A percentile compares a stretch with the other conserved stretches of the same genome.
phyloP scores from a whole-genome alignment of 2,888 invertebrate species.

The Podotricha telesiphe region DNA sequence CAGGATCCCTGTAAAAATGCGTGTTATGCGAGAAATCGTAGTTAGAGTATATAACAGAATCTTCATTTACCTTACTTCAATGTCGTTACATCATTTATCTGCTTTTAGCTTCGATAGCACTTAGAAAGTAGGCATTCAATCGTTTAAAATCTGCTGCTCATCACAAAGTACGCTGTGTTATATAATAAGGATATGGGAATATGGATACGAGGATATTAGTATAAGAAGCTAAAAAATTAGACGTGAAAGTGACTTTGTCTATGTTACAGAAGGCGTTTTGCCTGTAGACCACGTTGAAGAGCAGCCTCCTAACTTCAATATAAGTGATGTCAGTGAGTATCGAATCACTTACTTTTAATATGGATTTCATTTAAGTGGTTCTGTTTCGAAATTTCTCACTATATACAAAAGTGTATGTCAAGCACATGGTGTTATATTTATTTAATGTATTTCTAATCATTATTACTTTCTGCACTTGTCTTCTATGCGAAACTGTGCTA shows the following conservation, averaged over 20 bases:
- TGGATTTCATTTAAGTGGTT: not conserved
- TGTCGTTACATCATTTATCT: not conserved
- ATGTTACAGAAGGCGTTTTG: slow-evolving; percentile 50
- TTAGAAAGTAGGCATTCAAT: not conserved
- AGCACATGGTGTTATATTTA: too few relatives aligned
- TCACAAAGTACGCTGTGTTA: slow-evolving; percentile 3
- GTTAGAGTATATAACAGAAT: not conserved
- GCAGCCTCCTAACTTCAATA: slow-evolving; percentile 82
- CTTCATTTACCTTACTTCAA: not conserved
- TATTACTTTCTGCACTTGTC: too few relatives aligned
- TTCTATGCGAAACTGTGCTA: too few relatives aligned
- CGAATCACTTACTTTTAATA: slow-evolving; percentile 8
- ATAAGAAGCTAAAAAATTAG: not conserved
- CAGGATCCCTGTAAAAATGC: too few relatives aligned
- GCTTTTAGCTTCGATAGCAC: slow-evolving; percentile 9
- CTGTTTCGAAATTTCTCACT: too few relatives aligned
- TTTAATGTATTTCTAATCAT: too few relatives aligned
- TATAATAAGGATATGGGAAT: slow-evolving; percentile 6
- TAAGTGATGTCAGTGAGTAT: slow-evolving; percentile 92
- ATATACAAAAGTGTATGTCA: too few relatives aligned
- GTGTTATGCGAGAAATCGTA: too few relatives aligned
- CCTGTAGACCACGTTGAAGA: slow-evolving; percentile 69
- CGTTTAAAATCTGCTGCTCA: not conserved
- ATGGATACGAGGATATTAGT: not conserved
- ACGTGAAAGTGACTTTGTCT: slow-evolving; percentile 41